Evolutionary conservation across 1,140 invertebrate genomes (phyloP).

Genomic region (Drosophila guanche): DNA sequence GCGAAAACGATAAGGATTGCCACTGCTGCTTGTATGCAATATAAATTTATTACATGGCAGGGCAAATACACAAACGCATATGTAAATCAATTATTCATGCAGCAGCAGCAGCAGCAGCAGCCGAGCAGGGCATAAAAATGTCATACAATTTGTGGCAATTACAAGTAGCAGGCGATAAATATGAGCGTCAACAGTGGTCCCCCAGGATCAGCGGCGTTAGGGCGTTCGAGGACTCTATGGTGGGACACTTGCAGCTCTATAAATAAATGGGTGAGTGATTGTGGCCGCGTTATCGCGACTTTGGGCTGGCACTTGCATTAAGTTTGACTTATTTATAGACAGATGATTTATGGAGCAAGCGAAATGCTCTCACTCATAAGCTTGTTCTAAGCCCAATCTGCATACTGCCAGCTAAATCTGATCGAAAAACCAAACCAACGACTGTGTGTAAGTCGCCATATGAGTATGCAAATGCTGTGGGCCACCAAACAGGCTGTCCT

Average conservation of each 20-base stretch:
- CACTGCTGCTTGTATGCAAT: slow-evolving; percentile 24
- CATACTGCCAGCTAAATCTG: slow-evolving; percentile 64
- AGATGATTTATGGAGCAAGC: slow-evolving; percentile 60
- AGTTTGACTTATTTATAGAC: slow-evolving; percentile 73
- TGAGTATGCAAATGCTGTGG: slow-evolving; percentile 66
- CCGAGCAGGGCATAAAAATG: slow-evolving; percentile 72
- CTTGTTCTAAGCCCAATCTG: slow-evolving; percentile 57
- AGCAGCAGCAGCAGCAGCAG: neutral
- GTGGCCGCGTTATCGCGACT: slow-evolving; percentile 58
- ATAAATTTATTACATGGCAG: slow-evolving; percentile 58
- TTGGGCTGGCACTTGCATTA: slow-evolving; percentile 57
- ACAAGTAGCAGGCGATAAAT: slow-evolving; percentile 79
- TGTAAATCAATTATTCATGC: slow-evolving; percentile 78
- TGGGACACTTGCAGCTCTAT: slow-evolving; percentile 35
- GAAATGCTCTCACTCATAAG: neutral
- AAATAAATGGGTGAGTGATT: slow-evolving; percentile 76
- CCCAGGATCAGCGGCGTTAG: slow-evolving; percentile 51
- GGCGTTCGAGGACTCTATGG: slow-evolving; percentile 44
- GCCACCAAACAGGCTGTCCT: slow-evolving; percentile 59
- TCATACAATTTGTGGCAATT: slow-evolving; percentile 81
- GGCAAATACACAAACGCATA: slow-evolving; percentile 68
- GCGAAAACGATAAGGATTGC: slow-evolving; percentile 71
- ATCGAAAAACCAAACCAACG: slow-evolving; percentile 47
- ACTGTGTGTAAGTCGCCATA: slow-evolving; percentile 61
- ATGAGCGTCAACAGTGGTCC: slow-evolving; percentile 35